Percentiles rank a stretch among this genome's conserved stretches.
phyloP scores from a whole-genome alignment of 2,797 vertebrate genomes.

The Pangasius macronema region DNA sequence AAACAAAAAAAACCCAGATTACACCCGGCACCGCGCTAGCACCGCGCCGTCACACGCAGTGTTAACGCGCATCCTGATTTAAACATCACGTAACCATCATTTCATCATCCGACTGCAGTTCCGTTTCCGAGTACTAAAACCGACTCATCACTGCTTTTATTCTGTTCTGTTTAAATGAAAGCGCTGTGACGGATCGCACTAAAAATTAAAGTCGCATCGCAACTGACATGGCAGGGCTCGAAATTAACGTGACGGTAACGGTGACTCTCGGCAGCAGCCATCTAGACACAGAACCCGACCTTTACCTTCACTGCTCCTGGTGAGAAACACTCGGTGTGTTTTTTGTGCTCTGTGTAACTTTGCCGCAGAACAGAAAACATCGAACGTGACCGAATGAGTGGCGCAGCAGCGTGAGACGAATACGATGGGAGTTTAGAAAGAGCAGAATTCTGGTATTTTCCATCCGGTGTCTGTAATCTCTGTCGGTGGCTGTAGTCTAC shows the following conservation, averaged over 20 bases:
- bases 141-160: neutral
- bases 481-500: neutral
- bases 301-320: neutral
- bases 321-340: neutral
- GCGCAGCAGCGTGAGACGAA: neutral
- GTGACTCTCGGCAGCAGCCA: neutral
- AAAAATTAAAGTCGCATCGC: neutral
- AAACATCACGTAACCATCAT: neutral
- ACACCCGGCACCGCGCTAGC: neutral
- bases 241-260: neutral
- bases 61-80: slow-evolving; percentile 8
- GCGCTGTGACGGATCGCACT: neutral
- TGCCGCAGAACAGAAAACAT: neutral
- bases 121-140: neutral
- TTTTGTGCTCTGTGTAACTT: neutral
- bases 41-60: neutral
- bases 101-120: neutral
- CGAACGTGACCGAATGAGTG: neutral
- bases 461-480: neutral
- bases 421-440: neutral
- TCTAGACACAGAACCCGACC: neutral
- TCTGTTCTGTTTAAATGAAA: neutral
- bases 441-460: neutral
- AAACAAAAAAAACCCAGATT: neutral
- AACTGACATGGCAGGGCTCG: neutral